Evolutionary conservation across 2,888 invertebrate genomes (phyloP).

Genomic region (Chrysolina haemoptera): DNA sequence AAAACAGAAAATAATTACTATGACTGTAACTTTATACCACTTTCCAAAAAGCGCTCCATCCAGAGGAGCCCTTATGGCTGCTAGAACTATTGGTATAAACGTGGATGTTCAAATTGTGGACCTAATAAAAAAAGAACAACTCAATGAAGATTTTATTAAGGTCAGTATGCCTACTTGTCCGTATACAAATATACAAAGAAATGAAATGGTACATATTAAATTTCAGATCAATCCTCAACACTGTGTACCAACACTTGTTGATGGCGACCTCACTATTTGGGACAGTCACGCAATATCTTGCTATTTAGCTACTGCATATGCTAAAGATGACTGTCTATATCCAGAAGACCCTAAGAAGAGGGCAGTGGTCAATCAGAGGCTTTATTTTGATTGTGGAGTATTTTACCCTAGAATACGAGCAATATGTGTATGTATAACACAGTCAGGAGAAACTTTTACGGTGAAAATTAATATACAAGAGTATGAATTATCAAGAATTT

Average conservation of each 20-base stretch:
- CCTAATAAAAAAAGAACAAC: slow-evolving; percentile 75
- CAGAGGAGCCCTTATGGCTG: slow-evolving; percentile 75
- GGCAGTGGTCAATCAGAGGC: slow-evolving; percentile 75
- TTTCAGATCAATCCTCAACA: slow-evolving; percentile 78
- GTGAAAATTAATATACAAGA: no score
- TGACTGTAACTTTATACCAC: slow-evolving; percentile 75
- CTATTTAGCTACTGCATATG: slow-evolving; percentile 77
- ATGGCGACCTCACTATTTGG: slow-evolving; percentile 78
- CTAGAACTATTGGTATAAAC: slow-evolving; percentile 74
- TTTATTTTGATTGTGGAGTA: slow-evolving; percentile 77
- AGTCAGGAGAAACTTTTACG: no score
- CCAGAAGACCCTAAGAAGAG: slow-evolving; percentile 74
- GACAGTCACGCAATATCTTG: slow-evolving; percentile 79
- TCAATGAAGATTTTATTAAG: slow-evolving; percentile 72
- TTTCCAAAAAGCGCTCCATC: slow-evolving; percentile 76
- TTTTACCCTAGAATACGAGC: slow-evolving; percentile 77
- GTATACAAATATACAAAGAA: not conserved
- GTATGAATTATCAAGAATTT: not conserved
- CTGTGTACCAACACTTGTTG: slow-evolving; percentile 78
- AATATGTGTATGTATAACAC: slow-evolving; percentile 75
- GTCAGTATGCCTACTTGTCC: slow-evolving; percentile 50
- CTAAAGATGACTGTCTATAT: slow-evolving; percentile 75
- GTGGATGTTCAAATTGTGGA: slow-evolving; percentile 72
- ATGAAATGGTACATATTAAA: slow-evolving; percentile 17
- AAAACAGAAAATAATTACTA: slow-evolving; percentile 41